Percentiles rank a stretch among this genome's conserved stretches.
Evolutionary conservation across 1,140 invertebrate species (phyloP).

Genomic region (Pristionchus pacificus): DNA sequence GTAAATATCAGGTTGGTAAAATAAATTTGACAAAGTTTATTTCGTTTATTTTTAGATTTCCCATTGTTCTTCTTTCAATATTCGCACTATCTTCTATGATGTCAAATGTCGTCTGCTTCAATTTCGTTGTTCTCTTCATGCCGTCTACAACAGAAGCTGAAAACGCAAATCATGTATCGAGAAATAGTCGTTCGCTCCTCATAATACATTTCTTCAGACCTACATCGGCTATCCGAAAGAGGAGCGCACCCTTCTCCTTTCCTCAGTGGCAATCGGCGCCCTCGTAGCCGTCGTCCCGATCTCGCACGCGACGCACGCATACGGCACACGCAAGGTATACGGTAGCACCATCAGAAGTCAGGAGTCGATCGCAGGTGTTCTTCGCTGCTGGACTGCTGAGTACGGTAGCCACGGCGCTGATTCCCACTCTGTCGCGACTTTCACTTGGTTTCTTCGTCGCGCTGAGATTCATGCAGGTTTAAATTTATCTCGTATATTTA

Average conservation of each 20-base stretch:
- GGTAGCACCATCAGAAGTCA: constrained; percentile 5
- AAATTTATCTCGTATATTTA: too few relatives aligned
- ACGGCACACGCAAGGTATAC: constrained; percentile 42
- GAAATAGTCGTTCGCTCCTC: constrained; percentile 32
- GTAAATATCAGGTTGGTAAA: too few relatives aligned
- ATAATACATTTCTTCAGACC: constrained; percentile 25
- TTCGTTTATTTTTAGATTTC: not conserved
- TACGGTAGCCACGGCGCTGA: constrained; percentile 43
- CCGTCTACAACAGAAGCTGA: constrained; percentile 32
- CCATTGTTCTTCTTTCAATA: constrained; percentile 49
- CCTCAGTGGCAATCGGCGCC: constrained; percentile 54
- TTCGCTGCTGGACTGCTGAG: constrained; percentile 40
- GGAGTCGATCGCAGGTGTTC: constrained; percentile 29
- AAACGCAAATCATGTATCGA: constrained; percentile 14
- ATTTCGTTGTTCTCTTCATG: constrained; percentile 56
- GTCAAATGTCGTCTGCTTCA: constrained; percentile 54
- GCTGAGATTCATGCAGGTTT: constrained; percentile 43
- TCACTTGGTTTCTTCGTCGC: constrained; percentile 42
- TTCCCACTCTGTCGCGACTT: constrained; percentile 40
- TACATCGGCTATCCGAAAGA: constrained; percentile 47
- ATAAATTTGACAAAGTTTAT: too few relatives aligned
- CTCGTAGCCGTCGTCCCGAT: constrained; percentile 52
- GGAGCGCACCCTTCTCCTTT: constrained; percentile 48
- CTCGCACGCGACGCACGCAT: constrained; percentile 47
- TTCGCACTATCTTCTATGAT: constrained; percentile 54